phyloP scores from a whole-genome alignment of 2,113 vertebrate genomes.

The Myrmophylax atrothorax region DNA sequence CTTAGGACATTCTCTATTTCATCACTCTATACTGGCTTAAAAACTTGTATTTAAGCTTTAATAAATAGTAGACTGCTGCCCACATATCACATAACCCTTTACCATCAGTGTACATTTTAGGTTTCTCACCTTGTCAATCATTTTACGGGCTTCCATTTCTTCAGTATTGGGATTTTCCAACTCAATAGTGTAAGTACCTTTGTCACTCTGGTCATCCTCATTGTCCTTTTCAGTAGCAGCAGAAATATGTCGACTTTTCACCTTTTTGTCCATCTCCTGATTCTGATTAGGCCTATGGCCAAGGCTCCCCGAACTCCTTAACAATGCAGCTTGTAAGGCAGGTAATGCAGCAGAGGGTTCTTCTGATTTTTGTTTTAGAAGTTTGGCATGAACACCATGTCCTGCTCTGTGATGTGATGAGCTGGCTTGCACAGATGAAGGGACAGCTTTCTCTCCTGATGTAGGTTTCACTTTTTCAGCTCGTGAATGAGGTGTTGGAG shows the following conservation, averaged over 20 bases:
- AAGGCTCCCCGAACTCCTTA: constrained; percentile 88
- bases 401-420: constrained; percentile 74
- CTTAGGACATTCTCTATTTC: background rate
- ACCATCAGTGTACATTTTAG: background rate
- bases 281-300: constrained; percentile 85
- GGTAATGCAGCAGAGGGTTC: constrained; percentile 80
- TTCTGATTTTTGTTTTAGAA: constrained; percentile 92
- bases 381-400: constrained; percentile 81
- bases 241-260: constrained; percentile 70
- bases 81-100: background rate
- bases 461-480: constrained; percentile 77
- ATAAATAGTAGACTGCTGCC: background rate
- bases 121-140: constrained; percentile 93
- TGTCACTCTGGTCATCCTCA: constrained; percentile 93
- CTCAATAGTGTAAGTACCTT: constrained; percentile 96
- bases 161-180: constrained; percentile 92
- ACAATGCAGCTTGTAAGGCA: constrained; percentile 76
- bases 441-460: constrained; percentile 77
- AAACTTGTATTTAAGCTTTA: background rate
- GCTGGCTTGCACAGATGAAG: constrained; percentile 78
- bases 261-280: constrained; percentile 79
- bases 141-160: constrained; percentile 92
- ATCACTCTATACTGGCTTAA: background rate
- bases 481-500: constrained; percentile 82
- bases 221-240: constrained; percentile 78